Conservation (phyloP, 1,140 invertebrate genomes). For the Leptonema lineaticorne region DNA sequence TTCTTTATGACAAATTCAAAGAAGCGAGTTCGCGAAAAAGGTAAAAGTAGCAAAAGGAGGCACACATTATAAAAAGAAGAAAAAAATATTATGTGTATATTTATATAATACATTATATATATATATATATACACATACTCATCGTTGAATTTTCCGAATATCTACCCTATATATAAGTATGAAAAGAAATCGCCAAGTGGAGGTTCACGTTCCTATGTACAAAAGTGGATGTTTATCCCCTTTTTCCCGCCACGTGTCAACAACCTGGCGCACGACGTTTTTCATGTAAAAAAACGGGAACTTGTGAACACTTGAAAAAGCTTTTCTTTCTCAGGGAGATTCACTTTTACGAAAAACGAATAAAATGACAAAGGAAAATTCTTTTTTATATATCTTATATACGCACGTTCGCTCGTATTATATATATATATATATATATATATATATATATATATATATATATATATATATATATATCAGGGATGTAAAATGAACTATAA, state of each 20-base stretch:
- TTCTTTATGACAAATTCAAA: no score
- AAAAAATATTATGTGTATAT: neutral
- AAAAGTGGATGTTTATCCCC: constrained; percentile 16
- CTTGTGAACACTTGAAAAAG: constrained; percentile 23
- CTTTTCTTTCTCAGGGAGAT: constrained; percentile 21
- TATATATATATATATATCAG: no score
- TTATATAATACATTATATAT: neutral
- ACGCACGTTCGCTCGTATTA: no score
- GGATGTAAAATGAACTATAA: no score
- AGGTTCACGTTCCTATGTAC: neutral
- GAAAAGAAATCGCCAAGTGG: neutral
- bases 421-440: no score
- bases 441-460: no score
- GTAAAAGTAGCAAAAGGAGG: no score
- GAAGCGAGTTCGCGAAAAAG: no score
- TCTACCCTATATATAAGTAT: neutral
- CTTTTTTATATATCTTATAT: constrained; percentile 9
- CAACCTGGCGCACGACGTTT: constrained; percentile 10
- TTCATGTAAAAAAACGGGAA: constrained; percentile 11
- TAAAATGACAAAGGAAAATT: constrained; percentile 24
- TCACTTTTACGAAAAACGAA: constrained; percentile 19
- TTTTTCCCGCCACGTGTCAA: constrained; percentile 20
- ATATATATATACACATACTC: neutral
- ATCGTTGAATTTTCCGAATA: neutral
- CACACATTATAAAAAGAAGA: no score